These are phyloP conservation scores for Oreochromis tanganicae DNA, from an alignment of 2,113 vertebrate species.

Conservation along the genomic window DNA sequence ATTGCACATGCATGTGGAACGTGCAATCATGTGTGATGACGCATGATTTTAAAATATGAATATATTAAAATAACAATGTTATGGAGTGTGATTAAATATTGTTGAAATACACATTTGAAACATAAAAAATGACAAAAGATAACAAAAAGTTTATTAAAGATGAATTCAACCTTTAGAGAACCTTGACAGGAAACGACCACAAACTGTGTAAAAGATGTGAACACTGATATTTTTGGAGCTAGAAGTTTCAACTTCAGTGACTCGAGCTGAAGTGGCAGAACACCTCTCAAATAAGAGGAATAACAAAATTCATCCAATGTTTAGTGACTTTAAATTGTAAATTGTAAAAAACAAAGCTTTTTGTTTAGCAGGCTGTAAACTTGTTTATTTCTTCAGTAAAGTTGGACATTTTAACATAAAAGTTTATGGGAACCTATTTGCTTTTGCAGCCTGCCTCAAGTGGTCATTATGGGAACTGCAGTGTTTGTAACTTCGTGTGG, in stretches of 20 bases:
- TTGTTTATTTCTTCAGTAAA: neutral
- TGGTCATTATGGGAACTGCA: neutral
- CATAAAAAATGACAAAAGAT: neutral
- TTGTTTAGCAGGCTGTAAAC: neutral
- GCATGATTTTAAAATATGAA: neutral
- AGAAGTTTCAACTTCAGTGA: neutral
- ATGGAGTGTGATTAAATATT: neutral
- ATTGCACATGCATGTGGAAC: neutral
- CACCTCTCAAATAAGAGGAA: neutral
- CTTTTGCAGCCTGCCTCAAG: neutral
- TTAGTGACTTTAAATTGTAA: neutral
- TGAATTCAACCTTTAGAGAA: neutral
- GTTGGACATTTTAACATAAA: too few species aligned
- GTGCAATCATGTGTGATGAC: neutral
- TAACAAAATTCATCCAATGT: rapidly evolving
- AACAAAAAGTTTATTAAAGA: neutral
- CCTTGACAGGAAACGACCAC: neutral
- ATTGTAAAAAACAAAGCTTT: neutral
- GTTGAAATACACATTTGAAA: neutral
- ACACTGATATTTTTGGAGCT: neutral
- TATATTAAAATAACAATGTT: neutral
- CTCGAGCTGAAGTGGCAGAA: neutral
- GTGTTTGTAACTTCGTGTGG: neutral
- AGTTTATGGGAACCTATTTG: neutral
- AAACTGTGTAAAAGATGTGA: neutral